Evolutionary conservation across 1,140 invertebrate genomes (phyloP).

Genomic region (Hypothenemus hampei): DNA sequence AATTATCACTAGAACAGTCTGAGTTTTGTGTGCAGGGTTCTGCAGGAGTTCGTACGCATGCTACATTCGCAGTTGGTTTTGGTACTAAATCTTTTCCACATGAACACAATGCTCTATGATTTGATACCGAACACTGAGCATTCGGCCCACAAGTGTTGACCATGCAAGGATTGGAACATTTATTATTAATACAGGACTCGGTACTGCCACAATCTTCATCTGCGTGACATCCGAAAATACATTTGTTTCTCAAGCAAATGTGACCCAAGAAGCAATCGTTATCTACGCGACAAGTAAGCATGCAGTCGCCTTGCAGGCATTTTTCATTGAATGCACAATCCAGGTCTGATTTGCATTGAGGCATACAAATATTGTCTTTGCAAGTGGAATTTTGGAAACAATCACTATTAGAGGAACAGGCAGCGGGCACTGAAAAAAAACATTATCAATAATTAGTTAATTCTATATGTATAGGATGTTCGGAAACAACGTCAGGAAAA

Average conservation of each 20-base stretch:
- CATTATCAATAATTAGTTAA: too few species aligned
- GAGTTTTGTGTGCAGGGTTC: conserved; percentile 65
- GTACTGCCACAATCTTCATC: conserved; percentile 82
- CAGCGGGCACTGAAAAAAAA: conserved; percentile 63
- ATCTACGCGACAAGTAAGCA: conserved; percentile 80
- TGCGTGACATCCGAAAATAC: conserved; percentile 76
- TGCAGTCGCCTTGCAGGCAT: conserved; percentile 74
- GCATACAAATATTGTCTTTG: conserved; percentile 71
- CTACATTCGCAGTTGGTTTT: conserved; percentile 76
- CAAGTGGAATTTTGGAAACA: conserved; percentile 63
- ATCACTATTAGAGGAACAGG: conserved; percentile 65
- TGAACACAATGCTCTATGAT: conserved; percentile 76
- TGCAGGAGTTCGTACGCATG: conserved; percentile 72
- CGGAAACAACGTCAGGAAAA: too few species aligned
- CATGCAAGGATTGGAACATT: conserved; percentile 74
- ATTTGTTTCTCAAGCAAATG: conserved; percentile 79
- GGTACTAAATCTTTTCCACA: conserved; percentile 74
- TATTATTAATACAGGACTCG: conserved; percentile 73
- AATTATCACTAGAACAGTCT: conserved; percentile 61
- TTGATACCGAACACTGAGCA: conserved; percentile 71
- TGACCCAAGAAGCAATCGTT: conserved; percentile 89
- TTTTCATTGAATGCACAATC: conserved; percentile 89
- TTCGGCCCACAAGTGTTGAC: conserved; percentile 78
- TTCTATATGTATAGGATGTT: too few species aligned
- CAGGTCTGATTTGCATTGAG: conserved; percentile 68